Evolutionary conservation across 2,888 invertebrate species (phyloP), one percentile per base, ranked within the genome.

Genomic region (Andricus quercusramuli): DNA sequence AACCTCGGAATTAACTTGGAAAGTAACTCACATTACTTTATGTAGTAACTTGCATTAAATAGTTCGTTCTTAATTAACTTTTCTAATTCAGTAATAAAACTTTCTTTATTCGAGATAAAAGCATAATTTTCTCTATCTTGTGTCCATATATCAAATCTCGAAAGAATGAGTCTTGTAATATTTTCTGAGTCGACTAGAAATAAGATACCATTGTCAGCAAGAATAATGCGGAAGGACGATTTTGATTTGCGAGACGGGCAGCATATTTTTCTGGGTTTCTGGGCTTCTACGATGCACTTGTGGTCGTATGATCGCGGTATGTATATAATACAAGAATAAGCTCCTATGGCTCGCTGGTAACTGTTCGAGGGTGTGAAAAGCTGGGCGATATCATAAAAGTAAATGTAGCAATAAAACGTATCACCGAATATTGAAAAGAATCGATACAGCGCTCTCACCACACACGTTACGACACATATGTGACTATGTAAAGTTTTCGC

Each of bases 401-500:
- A 87, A 87, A 88, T 87, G 85, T 84, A 83, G 85, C 85, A 86
- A 86, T 87, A 85, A 85, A 86, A 86, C 84, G 85, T 87, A 86
- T 83, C 85, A 84, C 82, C 83, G 86, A 87, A 87, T 85, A 87
- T 85, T 85, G 87, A 87, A 85, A 83, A 83, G 85, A 80, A 83
- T 85, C 85, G 83, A 83, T 83, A 83, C 80, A 78, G 80, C 51
- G 74, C 51, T 74, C n/a, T 74, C 74, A 5, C 66, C 41, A 56
- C 56, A 74, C 56, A 74, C 74, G 62, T 62, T 62, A 62, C 62
- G 62, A 62, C 62, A 62, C 62, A 62, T 25, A 25, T 62, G 62
- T 25, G 22, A 5, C 25, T 22, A 62, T 62, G 62, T 62, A 68
- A 68, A 68, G 44, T 68, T 25, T 68, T 2, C 22, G 6, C 44